A percentile compares a stretch with the other conserved stretches of the same genome.
phyloP scores from a whole-genome alignment of 2,797 vertebrate genomes.

The Bradypus variegatus region DNA sequence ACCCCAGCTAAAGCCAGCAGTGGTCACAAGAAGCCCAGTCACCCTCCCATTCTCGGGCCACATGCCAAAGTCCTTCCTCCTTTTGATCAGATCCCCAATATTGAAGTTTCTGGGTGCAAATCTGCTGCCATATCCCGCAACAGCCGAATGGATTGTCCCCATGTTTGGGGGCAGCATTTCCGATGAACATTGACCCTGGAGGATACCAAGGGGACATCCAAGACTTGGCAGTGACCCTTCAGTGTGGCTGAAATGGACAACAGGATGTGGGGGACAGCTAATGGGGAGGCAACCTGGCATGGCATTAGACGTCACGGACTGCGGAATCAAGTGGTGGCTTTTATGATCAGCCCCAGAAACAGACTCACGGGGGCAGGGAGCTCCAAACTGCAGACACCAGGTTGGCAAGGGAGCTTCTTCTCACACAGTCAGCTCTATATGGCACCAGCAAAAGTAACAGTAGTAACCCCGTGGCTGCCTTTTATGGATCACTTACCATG shows the following conservation, averaged over 20 bases:
- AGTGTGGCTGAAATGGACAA: neutral
- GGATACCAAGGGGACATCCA: neutral
- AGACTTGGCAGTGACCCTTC: neutral
- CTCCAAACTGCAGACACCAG: neutral
- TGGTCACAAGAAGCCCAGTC: neutral
- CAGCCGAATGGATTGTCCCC: neutral
- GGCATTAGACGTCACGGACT: neutral
- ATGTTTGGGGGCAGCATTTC: neutral
- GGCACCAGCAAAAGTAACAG: neutral
- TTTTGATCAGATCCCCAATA: neutral
- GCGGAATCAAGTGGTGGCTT: neutral
- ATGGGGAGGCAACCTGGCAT: neutral
- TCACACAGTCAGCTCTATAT: accelerated
- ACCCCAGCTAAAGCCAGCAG: neutral
- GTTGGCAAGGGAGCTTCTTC: too few species aligned
- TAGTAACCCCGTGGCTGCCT: accelerated
- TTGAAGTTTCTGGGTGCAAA: neutral
- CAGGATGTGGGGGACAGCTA: too few species aligned
- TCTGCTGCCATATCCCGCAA: neutral
- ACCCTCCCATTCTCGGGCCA: neutral
- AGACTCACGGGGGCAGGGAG: accelerated
- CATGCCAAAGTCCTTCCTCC: neutral
- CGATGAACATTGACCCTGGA: neutral
- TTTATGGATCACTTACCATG: neutral
- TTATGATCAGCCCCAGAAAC: neutral